Evolutionary conservation across 2,888 invertebrate genomes (phyloP).

Genomic region (Plemyria rubiginata): DNA sequence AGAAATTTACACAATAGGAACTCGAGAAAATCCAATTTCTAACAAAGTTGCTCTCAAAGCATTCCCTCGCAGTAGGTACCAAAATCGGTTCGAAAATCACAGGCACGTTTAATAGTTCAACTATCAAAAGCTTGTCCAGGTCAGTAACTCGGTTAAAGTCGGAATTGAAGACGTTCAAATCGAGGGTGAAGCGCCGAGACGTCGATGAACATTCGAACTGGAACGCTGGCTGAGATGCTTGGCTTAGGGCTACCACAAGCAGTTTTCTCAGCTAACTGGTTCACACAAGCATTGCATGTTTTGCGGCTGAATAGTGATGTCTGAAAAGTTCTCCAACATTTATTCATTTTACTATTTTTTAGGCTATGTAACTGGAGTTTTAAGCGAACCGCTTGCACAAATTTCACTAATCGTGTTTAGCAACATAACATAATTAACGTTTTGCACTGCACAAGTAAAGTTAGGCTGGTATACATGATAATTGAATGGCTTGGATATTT

Average conservation of each 20-base stretch:
- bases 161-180: conserved; percentile 62
- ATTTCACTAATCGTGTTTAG: too few species aligned
- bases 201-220: conserved; percentile 33
- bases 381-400: too few species aligned
- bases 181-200: conserved; percentile 54
- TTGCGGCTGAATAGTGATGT: too few species aligned
- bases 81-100: conserved; percentile 39
- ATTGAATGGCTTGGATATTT: too few species aligned
- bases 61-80: conserved; percentile 18
- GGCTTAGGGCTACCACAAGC: conserved; percentile 28
- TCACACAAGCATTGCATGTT: too few species aligned
- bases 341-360: too few species aligned
- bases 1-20: conserved; percentile 18
- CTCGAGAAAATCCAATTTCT: conserved; percentile 29
- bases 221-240: conserved; percentile 29
- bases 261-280: background rate
- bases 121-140: conserved; percentile 70
- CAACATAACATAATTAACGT: too few species aligned
- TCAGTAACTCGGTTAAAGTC: conserved; percentile 64
- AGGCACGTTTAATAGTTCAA: conserved; percentile 62
- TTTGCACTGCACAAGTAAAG: too few species aligned
- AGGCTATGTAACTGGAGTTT: too few species aligned
- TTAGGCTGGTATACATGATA: too few species aligned
- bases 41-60: conserved; percentile 27
- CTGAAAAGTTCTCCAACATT: too few species aligned